phyloP scores from a whole-genome alignment of 2,113 vertebrate genomes.

The Gracilinanus agilis region DNA sequence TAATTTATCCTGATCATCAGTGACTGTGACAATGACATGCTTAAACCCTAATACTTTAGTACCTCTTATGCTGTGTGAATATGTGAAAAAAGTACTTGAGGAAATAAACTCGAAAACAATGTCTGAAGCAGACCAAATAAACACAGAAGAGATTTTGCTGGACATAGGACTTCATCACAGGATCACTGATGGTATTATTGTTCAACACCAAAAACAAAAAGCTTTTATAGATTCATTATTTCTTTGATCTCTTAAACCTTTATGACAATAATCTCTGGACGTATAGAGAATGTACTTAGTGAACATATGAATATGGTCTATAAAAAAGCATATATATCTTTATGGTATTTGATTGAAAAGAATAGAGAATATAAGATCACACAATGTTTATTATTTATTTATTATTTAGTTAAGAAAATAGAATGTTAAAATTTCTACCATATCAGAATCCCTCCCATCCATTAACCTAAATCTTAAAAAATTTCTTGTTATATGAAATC shows the following conservation, averaged over 20 bases:
- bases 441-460: not conserved
- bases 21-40: not conserved
- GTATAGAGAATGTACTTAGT: rapidly evolving
- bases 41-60: not conserved
- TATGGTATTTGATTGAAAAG: not conserved
- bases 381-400: not conserved
- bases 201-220: not conserved
- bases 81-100: not conserved
- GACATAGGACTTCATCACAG: not conserved
- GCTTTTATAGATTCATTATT: not conserved
- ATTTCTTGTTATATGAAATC: not conserved
- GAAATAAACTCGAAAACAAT: not conserved
- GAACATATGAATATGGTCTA: not conserved
- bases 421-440: not conserved
- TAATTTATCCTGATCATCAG: not conserved
- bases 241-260: not conserved
- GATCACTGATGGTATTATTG: not conserved
- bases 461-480: not conserved
- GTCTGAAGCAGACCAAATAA: not conserved
- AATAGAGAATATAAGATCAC: not conserved
- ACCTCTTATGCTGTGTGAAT: not conserved
- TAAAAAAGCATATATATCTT: too few species aligned
- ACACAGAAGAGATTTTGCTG: not conserved
- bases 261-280: not conserved
- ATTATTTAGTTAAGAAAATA: not conserved